Conservation (phyloP, 2,113 vertebrate species). For the Platycercus adscitus region DNA sequence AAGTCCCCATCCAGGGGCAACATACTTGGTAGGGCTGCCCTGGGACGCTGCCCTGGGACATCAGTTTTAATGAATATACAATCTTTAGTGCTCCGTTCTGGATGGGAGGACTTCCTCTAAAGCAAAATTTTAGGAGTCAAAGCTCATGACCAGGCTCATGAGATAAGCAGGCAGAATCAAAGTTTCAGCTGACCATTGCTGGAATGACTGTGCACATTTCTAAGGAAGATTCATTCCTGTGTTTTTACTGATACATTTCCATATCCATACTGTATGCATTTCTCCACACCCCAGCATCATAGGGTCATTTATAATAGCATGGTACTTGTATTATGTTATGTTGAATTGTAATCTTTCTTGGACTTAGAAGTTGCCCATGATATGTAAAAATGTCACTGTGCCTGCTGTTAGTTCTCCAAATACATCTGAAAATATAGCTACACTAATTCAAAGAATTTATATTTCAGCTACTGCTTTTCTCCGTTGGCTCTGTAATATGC, state of each 20-base stretch:
- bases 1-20: neutral
- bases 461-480: constrained; percentile 50
- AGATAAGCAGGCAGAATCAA: neutral
- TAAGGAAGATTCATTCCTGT: neutral
- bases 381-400: constrained; percentile 10
- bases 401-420: constrained; percentile 39
- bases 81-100: neutral
- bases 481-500: neutral
- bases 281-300: neutral
- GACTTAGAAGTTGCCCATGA: neutral
- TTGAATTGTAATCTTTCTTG: constrained; percentile 20
- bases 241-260: neutral
- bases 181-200: neutral
- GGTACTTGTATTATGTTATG: neutral
- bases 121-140: neutral
- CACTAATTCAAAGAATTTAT: constrained; percentile 23
- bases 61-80: neutral
- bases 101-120: neutral
- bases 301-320: neutral
- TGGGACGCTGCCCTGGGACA: neutral
- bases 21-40: neutral
- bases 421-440: constrained; percentile 55
- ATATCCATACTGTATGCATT: neutral
- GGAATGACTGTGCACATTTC: neutral
- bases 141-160: neutral